Conservation (phyloP, 2,113 vertebrate genomes). For the Nanorana parkeri region DNA sequence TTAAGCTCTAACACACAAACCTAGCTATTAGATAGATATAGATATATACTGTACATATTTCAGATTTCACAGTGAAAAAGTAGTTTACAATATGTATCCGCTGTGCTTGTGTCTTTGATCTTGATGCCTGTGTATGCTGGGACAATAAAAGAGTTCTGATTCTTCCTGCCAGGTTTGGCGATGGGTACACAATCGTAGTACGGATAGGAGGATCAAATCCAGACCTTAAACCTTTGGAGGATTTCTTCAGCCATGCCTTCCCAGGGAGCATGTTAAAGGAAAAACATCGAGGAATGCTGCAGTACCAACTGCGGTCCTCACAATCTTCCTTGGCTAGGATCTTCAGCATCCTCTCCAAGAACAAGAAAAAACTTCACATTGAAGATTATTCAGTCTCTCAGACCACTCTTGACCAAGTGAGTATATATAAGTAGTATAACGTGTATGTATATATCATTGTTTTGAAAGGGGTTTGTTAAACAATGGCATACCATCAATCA, state of each 20-base stretch:
- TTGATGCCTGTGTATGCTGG: no score
- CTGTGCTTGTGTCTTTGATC: no score
- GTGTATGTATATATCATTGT: no score
- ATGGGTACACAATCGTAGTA: slow-evolving; percentile 96
- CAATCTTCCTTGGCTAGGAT: slow-evolving; percentile 89
- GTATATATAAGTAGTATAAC: neutral
- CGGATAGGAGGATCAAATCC: slow-evolving; percentile 87
- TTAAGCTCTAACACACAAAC: no score
- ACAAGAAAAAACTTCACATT: slow-evolving; percentile 88
- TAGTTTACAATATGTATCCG: no score
- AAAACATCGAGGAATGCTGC: slow-evolving; percentile 93
- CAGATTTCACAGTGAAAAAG: no score
- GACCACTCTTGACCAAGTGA: slow-evolving; percentile 98
- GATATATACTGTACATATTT: no score
- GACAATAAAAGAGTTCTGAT: neutral
- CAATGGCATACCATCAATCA: no score
- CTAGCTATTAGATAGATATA: no score
- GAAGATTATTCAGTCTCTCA: slow-evolving; percentile 98
- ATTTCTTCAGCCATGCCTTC: slow-evolving; percentile 91
- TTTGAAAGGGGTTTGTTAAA: no score
- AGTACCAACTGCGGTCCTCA: slow-evolving; percentile 93
- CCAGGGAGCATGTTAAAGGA: slow-evolving; percentile 92
- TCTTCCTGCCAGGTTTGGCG: slow-evolving; percentile 83
- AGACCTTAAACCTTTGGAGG: slow-evolving; percentile 88
- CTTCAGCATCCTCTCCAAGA: slow-evolving; percentile 91